phyloP scores from a whole-genome alignment of 2,797 vertebrate species.

The Bovichtus diacanthus region DNA sequence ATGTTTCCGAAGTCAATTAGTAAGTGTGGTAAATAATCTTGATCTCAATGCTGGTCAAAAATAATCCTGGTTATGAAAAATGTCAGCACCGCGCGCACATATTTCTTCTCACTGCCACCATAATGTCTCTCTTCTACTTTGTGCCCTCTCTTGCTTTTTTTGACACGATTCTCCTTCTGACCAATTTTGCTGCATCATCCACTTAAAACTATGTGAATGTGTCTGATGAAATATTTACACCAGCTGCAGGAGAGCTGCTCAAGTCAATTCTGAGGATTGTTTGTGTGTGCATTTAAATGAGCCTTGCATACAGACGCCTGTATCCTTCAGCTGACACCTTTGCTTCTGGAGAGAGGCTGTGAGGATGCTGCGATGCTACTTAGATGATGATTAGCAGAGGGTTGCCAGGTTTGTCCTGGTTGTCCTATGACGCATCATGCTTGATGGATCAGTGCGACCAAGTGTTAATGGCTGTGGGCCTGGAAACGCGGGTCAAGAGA shows the following conservation, averaged over 20 bases:
- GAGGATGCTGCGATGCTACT: constrained; percentile 18
- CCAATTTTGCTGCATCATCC: constrained; percentile 39
- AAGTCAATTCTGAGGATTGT: constrained; percentile 13
- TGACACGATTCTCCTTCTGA: background rate
- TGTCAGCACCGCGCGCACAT: background rate
- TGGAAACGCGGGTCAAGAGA: constrained; percentile 14
- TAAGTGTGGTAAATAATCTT: too few species aligned
- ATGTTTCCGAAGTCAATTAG: too few species aligned
- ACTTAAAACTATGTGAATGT: constrained; percentile 56
- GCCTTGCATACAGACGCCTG: constrained; percentile 3
- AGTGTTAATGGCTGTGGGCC: constrained; percentile 24
- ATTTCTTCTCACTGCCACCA: background rate
- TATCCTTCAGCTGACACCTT: background rate
- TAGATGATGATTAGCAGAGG: constrained; percentile 19
- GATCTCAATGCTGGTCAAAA: too few species aligned
- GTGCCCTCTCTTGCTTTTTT: background rate
- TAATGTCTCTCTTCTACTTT: background rate
- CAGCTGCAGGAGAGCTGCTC: constrained; percentile 4
- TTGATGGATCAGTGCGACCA: background rate
- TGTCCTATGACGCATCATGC: constrained; percentile 48
- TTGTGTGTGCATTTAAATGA: constrained; percentile 21
- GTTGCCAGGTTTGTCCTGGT: constrained; percentile 42
- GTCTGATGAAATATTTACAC: constrained; percentile 69
- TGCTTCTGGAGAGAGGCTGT: background rate
- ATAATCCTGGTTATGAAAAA: background rate